phyloP scores from a whole-genome alignment of 2,797 vertebrate species.

The Euthynnus affinis region DNA sequence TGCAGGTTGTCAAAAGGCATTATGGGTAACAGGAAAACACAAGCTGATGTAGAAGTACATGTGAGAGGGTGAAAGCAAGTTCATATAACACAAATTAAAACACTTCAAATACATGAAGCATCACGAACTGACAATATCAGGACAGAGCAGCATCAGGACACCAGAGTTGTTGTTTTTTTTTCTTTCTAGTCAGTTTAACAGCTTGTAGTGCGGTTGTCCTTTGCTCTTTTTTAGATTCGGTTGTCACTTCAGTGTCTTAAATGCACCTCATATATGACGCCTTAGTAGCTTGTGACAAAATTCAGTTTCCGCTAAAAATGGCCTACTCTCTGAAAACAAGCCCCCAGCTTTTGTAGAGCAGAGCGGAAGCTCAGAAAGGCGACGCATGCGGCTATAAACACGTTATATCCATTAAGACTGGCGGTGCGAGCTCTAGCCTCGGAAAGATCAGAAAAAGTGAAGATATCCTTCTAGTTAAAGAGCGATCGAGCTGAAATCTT shows the following conservation, averaged over 20 bases:
- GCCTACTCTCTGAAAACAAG: neutral
- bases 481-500: neutral
- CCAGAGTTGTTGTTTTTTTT: neutral
- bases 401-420: neutral
- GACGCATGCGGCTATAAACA: neutral
- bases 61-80: conserved; percentile 48
- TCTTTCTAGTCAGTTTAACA: neutral
- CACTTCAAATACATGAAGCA: conserved; percentile 11
- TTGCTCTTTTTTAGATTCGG: neutral
- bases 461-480: neutral
- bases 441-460: neutral
- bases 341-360: too few species aligned
- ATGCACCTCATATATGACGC: conserved; percentile 2
- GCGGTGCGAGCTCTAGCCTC: neutral
- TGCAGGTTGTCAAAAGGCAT: conserved; percentile 56
- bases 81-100: conserved; percentile 35
- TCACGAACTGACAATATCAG: neutral
- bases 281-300: conserved; percentile 1
- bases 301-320: neutral
- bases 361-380: too few species aligned
- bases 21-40: conserved; percentile 34
- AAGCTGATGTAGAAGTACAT: conserved; percentile 28
- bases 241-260: conserved; percentile 8
- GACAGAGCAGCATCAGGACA: neutral
- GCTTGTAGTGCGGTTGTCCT: neutral